A percentile compares a stretch with the other conserved stretches of the same genome.
phyloP scores from a whole-genome alignment of 2,888 invertebrate genomes.

The Diachrysia chrysitis region DNA sequence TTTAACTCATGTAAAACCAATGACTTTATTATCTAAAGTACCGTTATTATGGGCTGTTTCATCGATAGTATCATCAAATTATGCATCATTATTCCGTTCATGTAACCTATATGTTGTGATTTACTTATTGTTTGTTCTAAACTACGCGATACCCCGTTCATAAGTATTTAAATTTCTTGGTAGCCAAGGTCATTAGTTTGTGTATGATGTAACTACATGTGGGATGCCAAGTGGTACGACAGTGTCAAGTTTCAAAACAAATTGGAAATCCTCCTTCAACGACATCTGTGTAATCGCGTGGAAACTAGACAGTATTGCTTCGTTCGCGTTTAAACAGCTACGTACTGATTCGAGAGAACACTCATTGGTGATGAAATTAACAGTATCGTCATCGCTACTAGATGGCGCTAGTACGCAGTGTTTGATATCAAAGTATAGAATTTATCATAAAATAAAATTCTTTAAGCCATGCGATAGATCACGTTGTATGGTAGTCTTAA shows the following conservation, averaged over 20 bases:
- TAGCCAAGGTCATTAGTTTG: slow-evolving; percentile 61
- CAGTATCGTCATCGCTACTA: slow-evolving; percentile 14
- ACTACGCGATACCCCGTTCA: slow-evolving; percentile 26
- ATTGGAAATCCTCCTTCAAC: slow-evolving; percentile 33
- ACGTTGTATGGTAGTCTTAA: neutral
- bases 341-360: slow-evolving; percentile 17
- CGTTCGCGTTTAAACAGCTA: slow-evolving; percentile 24
- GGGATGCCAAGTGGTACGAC: slow-evolving; percentile 54
- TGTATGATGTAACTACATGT: slow-evolving; percentile 63
- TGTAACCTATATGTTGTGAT: slow-evolving; percentile 9
- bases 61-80: neutral
- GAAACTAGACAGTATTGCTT: slow-evolving; percentile 44
- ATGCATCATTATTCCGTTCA: neutral
- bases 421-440: neutral
- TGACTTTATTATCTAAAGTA: neutral
- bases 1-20: neutral
- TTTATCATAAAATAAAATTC: neutral
- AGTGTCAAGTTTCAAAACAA: slow-evolving; percentile 51
- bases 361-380: slow-evolving; percentile 3
- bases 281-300: slow-evolving; percentile 60
- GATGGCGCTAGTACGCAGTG: slow-evolving; percentile 37
- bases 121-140: slow-evolving; percentile 31
- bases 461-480: neutral
- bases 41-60: neutral
- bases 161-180: slow-evolving; percentile 42